A percentile compares a stretch with the other conserved stretches of the same genome.
phyloP scores from a whole-genome alignment of 92 coral and sea anemone species.

The Parazoanthus atlanticus region DNA sequence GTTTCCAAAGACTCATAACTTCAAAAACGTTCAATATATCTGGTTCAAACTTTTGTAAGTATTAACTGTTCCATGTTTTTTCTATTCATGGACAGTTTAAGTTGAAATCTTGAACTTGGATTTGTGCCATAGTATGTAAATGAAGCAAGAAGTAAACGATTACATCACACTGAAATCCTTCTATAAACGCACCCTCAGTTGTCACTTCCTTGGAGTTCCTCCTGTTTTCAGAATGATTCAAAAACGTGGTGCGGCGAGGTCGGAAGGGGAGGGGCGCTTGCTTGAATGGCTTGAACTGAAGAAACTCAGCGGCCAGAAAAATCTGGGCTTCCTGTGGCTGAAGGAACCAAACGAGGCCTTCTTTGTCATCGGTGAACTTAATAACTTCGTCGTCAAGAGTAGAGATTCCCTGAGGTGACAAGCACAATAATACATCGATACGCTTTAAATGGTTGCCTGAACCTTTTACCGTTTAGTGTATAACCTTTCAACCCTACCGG shows the following conservation, averaged over 20 bases:
- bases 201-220: neutral
- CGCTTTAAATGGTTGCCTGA: too few species aligned
- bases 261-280: slow-evolving; percentile 11
- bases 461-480: too few species aligned
- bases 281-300: slow-evolving; percentile 17
- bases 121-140: neutral
- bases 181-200: neutral
- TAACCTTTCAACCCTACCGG: too few species aligned
- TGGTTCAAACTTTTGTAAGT: too few species aligned
- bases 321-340: slow-evolving; percentile 30
- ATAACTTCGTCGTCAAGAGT: neutral
- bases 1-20: too few species aligned
- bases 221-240: neutral
- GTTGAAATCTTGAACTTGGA: too few species aligned
- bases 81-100: too few species aligned
- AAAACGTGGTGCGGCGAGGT: neutral
- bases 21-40: too few species aligned
- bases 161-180: neutral
- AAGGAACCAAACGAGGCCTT: slow-evolving; percentile 12
- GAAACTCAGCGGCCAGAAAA: slow-evolving; percentile 16
- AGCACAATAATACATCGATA: neutral
- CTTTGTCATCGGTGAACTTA: slow-evolving; percentile 6
- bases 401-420: neutral
- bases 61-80: too few species aligned
- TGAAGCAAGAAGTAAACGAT: neutral